Evolutionary conservation across 2,113 vertebrate genomes (phyloP), one percentile per base, ranked within the genome.

Genomic region (Oxyruncus cristatus): DNA sequence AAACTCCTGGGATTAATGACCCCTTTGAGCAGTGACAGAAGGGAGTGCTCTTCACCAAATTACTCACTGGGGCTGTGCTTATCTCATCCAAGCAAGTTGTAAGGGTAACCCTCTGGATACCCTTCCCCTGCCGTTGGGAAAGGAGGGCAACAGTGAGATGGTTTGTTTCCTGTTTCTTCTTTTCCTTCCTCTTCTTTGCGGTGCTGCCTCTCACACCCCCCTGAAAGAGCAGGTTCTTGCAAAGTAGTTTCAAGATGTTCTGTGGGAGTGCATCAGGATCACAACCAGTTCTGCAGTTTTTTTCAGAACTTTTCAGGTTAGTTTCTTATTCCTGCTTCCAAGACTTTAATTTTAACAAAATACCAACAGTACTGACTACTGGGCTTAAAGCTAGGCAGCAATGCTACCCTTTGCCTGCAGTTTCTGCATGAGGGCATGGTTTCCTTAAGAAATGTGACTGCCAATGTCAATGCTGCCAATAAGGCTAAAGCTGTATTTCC

Each of bases 181-280:
- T 85, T 75, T 53, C 14, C 33, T 65, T 86, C 28, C 35, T 14
- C 26, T 20, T 52, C 19, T 80, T 46, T 5, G 7, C 30, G 70
- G 46, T 23, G 44, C 24, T 9, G 14, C 23, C 24, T 65, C 35
- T 85, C 37, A 41, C 0, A 0, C 22, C 28, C 58, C 21, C 28
- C 46, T 78, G 47, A 79, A 82, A 61, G 6, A 33, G 37, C 8
- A 74, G n/a, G 11, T 16, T 89, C 91, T 82, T 2, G 4, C 65
- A 61, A 32, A 72, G 32, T 46, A 50, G 22, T 52, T 88, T 73
- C 59, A 76, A n/a, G 41, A 18, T 24, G 3, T 68, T 65, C n/a
- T 66, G 14, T 56, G 37, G n/a, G n/a, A 52, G 16, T 17, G 6
- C n/a, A 14, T 23, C 12, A 26, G 15, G 12, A 27, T 50, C 33